Conservation (phyloP, 2,113 vertebrate species). For the Pituophis catenifer region DNA sequence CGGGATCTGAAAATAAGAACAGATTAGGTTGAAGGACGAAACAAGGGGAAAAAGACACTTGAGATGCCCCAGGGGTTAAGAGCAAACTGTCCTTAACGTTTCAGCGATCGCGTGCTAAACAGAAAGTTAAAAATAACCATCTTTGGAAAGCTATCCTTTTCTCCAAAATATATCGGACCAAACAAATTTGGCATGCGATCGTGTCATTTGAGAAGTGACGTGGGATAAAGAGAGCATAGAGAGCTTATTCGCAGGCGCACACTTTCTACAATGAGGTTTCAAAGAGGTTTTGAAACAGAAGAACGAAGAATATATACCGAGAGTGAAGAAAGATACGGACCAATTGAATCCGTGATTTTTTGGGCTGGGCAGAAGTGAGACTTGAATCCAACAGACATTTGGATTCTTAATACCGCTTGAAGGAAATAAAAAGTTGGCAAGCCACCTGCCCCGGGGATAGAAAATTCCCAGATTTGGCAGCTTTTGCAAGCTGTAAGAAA, state of each 20-base stretch:
- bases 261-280: not conserved
- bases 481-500: not conserved
- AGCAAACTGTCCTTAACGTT: not conserved
- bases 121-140: not conserved
- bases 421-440: not conserved
- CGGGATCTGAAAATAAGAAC: conserved; percentile 82
- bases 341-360: not conserved
- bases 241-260: not conserved
- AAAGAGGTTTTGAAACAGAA: not conserved
- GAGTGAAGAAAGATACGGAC: not conserved
- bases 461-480: not conserved
- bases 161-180: not conserved
- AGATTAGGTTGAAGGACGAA: conserved; percentile 14
- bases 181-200: not conserved
- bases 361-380: not conserved
- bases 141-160: not conserved
- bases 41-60: not conserved
- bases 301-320: not conserved
- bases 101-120: not conserved
- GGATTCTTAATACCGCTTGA: accelerated
- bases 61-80: too few relatives aligned
- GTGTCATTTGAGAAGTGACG: too few relatives aligned
- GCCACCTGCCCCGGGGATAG: not conserved
- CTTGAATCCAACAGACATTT: not conserved
- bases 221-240: not conserved